Evolutionary conservation across 2,113 vertebrate genomes (phyloP).

Genomic region (Lota lota): DNA sequence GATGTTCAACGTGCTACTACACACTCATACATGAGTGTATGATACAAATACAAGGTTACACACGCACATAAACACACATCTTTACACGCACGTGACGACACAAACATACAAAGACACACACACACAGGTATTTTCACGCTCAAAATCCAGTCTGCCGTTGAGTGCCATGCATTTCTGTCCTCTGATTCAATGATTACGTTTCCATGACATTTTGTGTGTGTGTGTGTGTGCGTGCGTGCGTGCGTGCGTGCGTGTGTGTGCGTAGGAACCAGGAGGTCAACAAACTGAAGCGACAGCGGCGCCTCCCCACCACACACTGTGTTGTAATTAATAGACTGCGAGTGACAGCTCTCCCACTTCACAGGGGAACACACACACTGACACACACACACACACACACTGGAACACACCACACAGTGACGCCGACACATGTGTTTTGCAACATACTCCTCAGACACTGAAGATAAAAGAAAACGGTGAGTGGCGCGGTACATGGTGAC

Average conservation of each 20-base stretch:
- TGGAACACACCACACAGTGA: background rate
- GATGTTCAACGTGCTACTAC: too few species aligned
- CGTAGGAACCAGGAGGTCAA: constrained; percentile 5
- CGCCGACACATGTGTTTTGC: constrained; percentile 43
- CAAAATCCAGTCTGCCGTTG: constrained; percentile 15
- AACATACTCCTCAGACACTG: constrained; percentile 22
- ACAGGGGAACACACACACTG: background rate
- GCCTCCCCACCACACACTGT: constrained; percentile 46
- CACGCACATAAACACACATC: background rate
- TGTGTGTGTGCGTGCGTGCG: too few species aligned
- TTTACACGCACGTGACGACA: background rate
- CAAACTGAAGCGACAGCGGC: constrained; percentile 1
- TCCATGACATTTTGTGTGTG: too few species aligned
- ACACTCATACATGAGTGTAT: too few species aligned
- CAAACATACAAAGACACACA: background rate
- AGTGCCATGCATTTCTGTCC: constrained; percentile 37
- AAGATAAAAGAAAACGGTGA: constrained; percentile 26
- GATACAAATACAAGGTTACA: background rate
- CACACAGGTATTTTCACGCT: background rate
- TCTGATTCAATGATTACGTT: constrained; percentile 50
- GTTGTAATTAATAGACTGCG: constrained; percentile 60
- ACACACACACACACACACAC: constrained; percentile 4
- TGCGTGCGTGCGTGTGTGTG: too few species aligned
- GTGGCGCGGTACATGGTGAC: background rate
- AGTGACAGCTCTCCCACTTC: constrained; percentile 39